Conservation (phyloP, 2,113 vertebrate species). For the Cariama cristata region DNA sequence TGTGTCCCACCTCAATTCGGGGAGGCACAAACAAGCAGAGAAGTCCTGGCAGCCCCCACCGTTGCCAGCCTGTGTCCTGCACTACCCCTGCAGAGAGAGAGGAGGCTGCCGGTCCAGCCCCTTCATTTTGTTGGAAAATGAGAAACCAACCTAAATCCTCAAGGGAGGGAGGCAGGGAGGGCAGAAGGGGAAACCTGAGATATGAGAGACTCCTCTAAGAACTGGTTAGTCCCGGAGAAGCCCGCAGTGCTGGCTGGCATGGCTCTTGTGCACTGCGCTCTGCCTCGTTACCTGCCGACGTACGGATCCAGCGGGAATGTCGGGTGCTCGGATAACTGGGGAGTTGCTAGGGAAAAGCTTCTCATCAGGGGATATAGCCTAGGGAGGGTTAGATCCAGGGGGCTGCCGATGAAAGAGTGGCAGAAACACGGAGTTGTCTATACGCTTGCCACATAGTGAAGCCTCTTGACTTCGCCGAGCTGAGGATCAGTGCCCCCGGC, state of each 20-base stretch:
- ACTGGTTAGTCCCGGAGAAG: neutral
- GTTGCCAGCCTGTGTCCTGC: neutral
- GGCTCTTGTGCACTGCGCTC: neutral
- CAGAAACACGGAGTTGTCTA: neutral
- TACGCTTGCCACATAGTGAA: neutral
- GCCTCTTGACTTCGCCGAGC: neutral
- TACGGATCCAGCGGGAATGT: neutral
- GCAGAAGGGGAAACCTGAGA: neutral
- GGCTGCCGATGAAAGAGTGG: neutral
- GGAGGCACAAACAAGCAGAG: neutral
- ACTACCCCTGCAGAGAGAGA: neutral
- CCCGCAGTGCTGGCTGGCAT: accelerated
- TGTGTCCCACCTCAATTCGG: neutral
- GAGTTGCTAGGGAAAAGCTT: neutral
- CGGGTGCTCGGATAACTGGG: neutral
- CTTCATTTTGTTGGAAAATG: neutral
- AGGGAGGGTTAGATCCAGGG: neutral
- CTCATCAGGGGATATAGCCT: neutral
- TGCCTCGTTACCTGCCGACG: accelerated
- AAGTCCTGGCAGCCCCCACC: neutral
- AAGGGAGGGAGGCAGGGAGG: neutral
- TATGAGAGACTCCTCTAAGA: neutral
- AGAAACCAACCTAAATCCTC: neutral
- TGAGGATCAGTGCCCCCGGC: neutral
- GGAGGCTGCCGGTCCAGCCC: neutral